Conservation (phyloP, 2,113 vertebrate genomes). For the Argyrosomus japonicus region DNA sequence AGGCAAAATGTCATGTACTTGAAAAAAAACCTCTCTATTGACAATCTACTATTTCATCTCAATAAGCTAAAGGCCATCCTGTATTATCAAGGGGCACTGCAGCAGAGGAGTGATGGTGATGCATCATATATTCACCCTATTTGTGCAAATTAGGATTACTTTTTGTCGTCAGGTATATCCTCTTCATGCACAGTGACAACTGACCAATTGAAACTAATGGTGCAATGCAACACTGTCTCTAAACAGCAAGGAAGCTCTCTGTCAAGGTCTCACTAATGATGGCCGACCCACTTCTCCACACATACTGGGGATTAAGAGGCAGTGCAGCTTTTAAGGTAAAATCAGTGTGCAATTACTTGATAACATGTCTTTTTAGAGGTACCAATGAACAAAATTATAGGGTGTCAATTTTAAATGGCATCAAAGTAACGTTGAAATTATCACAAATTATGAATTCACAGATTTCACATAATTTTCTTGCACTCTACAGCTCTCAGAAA, state of each 20-base stretch:
- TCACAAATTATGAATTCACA: background rate
- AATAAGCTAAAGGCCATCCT: constrained; percentile 5
- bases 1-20: constrained; percentile 31
- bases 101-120: background rate
- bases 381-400: background rate
- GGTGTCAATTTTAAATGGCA: background rate
- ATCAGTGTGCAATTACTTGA: constrained; percentile 1
- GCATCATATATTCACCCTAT: background rate
- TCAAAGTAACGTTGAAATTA: background rate
- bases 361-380: background rate
- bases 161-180: background rate
- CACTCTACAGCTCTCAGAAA: constrained; percentile 3
- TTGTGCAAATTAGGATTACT: background rate
- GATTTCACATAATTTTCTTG: background rate
- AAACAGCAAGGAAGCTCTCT: background rate
- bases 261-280: constrained; percentile 2
- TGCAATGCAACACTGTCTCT: constrained; percentile 1
- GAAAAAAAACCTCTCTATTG: background rate
- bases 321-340: background rate
- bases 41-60: background rate
- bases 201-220: constrained; percentile 7
- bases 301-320: background rate
- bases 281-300: constrained; percentile 23
- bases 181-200: constrained; percentile 1
- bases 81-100: background rate